A percentile compares a stretch with the other conserved stretches of the same genome.
phyloP scores from a whole-genome alignment of 2,113 vertebrate genomes.

The Sceloporus tristichus region DNA sequence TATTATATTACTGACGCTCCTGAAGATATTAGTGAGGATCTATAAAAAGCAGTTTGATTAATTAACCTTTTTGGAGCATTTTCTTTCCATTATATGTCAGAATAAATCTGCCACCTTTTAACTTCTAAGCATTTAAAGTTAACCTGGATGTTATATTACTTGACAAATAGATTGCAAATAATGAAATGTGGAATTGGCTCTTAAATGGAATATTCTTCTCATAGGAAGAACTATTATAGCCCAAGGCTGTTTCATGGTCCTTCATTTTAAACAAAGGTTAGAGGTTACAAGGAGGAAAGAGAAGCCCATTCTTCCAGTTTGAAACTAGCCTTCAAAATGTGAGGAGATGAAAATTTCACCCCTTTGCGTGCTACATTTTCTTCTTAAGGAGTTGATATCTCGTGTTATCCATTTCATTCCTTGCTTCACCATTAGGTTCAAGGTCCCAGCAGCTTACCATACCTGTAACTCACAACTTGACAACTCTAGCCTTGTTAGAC shows the following conservation, averaged over 20 bases:
- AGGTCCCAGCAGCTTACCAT: not conserved
- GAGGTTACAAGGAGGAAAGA: not conserved
- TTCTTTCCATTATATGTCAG: conserved; percentile 24
- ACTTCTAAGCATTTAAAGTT: not conserved
- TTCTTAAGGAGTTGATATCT: not conserved
- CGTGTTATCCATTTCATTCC: not conserved
- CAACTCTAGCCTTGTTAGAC: too few relatives aligned
- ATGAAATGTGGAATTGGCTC: conserved; percentile 38
- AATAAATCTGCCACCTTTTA: conserved; percentile 23
- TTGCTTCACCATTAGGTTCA: not conserved
- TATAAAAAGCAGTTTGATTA: conserved; percentile 5
- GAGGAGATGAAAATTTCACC: not conserved
- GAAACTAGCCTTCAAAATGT: not conserved
- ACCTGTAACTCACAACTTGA: not conserved
- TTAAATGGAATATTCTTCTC: conserved; percentile 21
- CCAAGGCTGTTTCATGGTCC: not conserved
- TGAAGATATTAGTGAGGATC: conserved; percentile 39
- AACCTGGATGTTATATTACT: not conserved
- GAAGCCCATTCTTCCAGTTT: not conserved
- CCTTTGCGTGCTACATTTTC: not conserved
- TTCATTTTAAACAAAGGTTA: not conserved
- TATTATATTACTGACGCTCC: conserved; percentile 21
- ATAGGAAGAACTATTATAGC: not conserved
- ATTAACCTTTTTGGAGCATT: conserved; percentile 17
- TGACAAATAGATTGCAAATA: conserved; percentile 11